These are phyloP conservation scores for Itoplectis maculator DNA, from an alignment of 2,888 invertebrate species.

Conservation along the genomic window DNA sequence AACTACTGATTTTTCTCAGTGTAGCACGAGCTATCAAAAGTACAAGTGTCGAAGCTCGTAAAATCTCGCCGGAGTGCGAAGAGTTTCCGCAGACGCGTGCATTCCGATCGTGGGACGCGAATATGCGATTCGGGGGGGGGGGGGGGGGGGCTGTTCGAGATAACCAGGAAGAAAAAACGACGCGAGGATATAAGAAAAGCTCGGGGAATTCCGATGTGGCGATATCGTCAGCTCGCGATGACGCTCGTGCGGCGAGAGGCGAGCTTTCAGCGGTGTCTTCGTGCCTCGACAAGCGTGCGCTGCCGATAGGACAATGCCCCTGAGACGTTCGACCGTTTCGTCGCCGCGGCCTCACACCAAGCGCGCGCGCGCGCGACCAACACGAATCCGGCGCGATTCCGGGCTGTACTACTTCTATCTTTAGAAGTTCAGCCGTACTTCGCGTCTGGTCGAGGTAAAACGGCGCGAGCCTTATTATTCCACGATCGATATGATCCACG, in stretches of 20 bases:
- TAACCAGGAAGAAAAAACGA: background rate
- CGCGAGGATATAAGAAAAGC: constrained; percentile 24
- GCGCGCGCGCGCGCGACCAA: constrained; percentile 13
- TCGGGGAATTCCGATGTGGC: constrained; percentile 27
- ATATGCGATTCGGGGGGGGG: background rate
- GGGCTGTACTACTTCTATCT: constrained; percentile 18
- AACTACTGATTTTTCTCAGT: too few relatives aligned
- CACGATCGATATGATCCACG: constrained; percentile 25
- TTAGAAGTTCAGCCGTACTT: constrained; percentile 33
- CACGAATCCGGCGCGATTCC: background rate
- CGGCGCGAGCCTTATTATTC: background rate
- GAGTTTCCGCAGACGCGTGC: background rate
- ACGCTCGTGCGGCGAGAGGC: constrained; percentile 6
- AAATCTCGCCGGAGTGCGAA: background rate
- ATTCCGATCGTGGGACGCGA: constrained; percentile 7
- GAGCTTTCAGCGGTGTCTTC: constrained; percentile 31
- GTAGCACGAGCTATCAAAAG: too few relatives aligned
- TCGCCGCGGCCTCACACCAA: constrained; percentile 54
- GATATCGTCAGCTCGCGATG: constrained; percentile 23
- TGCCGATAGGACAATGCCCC: constrained; percentile 71
- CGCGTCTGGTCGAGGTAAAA: background rate
- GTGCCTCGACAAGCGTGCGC: constrained; percentile 29
- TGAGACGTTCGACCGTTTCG: constrained; percentile 72
- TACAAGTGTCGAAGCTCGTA: background rate
- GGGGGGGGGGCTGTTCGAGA: constrained; percentile 18